Evolutionary conservation across 2,113 vertebrate species (phyloP).

Genomic region (Myotis brandtii): DNA sequence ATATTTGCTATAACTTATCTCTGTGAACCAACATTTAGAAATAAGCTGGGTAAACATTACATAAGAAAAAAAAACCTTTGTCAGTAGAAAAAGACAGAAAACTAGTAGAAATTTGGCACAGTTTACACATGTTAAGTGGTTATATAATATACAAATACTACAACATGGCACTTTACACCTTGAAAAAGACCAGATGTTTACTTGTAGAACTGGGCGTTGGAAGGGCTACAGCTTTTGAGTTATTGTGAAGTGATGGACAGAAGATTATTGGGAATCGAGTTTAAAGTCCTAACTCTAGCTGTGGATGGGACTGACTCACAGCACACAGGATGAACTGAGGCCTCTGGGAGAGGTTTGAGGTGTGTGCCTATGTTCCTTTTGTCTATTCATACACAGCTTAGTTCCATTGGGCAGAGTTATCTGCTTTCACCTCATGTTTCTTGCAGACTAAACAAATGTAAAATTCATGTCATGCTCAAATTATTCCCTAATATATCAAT

Average conservation of each 20-base stretch:
- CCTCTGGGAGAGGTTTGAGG: background rate
- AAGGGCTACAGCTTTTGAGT: background rate
- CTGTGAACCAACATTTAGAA: conserved; percentile 3
- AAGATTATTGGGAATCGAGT: background rate
- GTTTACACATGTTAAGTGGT: background rate
- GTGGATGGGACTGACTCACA: background rate
- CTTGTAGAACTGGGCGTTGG: background rate
- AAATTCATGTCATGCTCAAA: background rate
- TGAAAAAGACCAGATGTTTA: background rate
- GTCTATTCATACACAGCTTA: background rate
- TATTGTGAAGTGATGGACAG: background rate
- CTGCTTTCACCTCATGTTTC: background rate
- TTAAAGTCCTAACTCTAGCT: background rate
- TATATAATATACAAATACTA: background rate
- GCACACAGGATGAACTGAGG: background rate
- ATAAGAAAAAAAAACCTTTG: background rate
- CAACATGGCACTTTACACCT: background rate
- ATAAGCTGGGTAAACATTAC: background rate
- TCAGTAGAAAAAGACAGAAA: background rate
- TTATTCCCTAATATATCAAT: background rate
- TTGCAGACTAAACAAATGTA: background rate
- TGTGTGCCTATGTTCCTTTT: background rate
- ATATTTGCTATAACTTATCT: conserved; percentile 28
- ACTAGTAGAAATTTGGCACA: background rate
- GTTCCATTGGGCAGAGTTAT: background rate